Percentiles rank a stretch among this genome's conserved stretches.
Evolutionary conservation across 2,797 vertebrate genomes (phyloP).

Genomic region (Potorous gilbertii): DNA sequence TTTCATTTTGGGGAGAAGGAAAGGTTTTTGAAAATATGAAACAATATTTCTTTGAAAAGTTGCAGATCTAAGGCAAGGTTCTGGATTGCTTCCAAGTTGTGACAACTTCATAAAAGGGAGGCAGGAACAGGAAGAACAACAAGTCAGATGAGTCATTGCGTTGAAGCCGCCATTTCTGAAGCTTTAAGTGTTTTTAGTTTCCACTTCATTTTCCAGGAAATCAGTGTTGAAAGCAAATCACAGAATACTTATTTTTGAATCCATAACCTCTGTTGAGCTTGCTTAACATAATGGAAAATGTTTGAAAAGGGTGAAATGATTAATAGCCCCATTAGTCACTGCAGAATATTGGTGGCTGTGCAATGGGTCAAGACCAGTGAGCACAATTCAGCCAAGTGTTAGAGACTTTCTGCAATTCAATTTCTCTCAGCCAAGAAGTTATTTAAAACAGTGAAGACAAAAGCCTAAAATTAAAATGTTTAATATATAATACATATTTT

Average conservation of each 20-base stretch:
- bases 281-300: neutral
- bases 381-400: conserved; percentile 39
- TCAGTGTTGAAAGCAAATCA: conserved; percentile 20
- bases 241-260: neutral
- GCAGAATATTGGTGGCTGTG: conserved; percentile 41
- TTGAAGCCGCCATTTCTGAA: neutral
- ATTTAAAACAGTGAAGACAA: conserved; percentile 35
- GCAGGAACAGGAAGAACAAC: neutral
- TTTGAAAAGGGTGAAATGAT: conserved; percentile 30
- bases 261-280: neutral
- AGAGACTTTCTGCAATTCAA: conserved; percentile 33
- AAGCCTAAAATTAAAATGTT: conserved; percentile 58
- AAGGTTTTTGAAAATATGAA: conserved; percentile 50
- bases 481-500: conserved; percentile 9
- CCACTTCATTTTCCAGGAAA: conserved; percentile 20
- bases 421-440: neutral
- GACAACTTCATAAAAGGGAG: conserved; percentile 47
- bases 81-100: conserved; percentile 46
- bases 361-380: conserved; percentile 8
- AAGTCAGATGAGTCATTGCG: neutral
- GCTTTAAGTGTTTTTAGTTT: conserved; percentile 25
- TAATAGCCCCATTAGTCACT: neutral
- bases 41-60: conserved; percentile 37
- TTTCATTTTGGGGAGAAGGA: neutral
- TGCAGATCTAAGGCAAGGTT: conserved; percentile 34